Base-by-base conservation (phyloP, 2,113 vertebrate genomes). In the Mystacornis crossleyi region DNA sequence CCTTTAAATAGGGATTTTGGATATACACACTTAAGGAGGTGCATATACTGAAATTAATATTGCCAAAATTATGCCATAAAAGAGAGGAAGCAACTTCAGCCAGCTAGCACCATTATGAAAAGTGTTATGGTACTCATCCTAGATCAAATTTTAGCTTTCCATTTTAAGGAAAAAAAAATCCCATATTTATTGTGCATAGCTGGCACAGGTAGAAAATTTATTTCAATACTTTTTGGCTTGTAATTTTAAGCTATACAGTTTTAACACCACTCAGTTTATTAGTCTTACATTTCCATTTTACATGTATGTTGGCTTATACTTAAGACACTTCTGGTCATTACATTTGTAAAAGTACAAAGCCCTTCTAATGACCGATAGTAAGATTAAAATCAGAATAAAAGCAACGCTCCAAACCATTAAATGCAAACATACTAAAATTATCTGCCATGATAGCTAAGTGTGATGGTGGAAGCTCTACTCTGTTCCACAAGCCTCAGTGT, bases 331-430 rank as follows among this genome's bases (percentile, higher is more conserved):
- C 18, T 50, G 40, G 40, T 72, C 36, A 64, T 15, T 74, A 23
- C 31, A 34, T 60, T 51, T 92, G n/a, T 80, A 51, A 70, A 85
- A 75, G 33, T 29, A 85, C 21, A 86, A 94, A 77, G 17, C 21
- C 43, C 14, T 86, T 78, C 18, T 36, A 90, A 88, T 60, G 9
- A 71, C 12, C 24, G 74, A 38, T 90, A 82, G 40, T 43, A 93
- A 79, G 19, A 62, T 71, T 81, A 90, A 86, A 86, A 90, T 66
- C 33, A 80, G 43, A 93, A 54, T 80, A 69, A 90, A 79, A 95
- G 21, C 64, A 51, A 43, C 0, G 0, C 0, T 0, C 15, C 47
- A 66, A 90, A 88, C 14, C 36, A 50, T 55, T 78, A 78, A 72
- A 77, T 51, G 25, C 34, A 82, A 89, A 75, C 45, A 43, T n/a